Evolutionary conservation across 2,888 invertebrate species (phyloP).

Genomic region (Polia nebulosa): DNA sequence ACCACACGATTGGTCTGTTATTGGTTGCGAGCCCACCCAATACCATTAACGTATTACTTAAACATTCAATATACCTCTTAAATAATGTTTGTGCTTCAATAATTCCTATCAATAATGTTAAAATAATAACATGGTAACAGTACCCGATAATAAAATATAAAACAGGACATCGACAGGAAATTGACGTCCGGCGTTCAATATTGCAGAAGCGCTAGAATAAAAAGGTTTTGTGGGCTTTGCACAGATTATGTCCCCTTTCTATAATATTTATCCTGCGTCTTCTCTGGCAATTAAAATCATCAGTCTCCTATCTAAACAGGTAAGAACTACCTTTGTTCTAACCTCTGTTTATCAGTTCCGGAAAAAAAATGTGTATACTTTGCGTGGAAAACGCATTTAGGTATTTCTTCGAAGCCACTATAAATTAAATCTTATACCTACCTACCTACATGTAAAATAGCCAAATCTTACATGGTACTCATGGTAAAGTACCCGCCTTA

Average conservation of each 20-base stretch:
- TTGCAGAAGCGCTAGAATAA: conserved; percentile 12
- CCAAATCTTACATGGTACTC: too few species aligned
- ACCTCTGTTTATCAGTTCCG: too few species aligned
- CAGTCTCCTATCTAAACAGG: too few species aligned
- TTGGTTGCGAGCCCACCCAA: neutral
- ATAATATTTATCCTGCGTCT: too few species aligned
- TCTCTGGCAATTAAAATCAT: too few species aligned
- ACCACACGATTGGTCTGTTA: neutral
- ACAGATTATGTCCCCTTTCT: conserved; percentile 4
- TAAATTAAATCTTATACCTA: too few species aligned
- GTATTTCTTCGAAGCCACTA: too few species aligned
- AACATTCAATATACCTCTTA: neutral
- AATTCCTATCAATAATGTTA: neutral
- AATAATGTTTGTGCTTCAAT: conserved; percentile 2
- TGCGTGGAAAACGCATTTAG: too few species aligned
- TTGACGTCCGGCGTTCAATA: conserved; percentile 34
- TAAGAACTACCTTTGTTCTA: too few species aligned
- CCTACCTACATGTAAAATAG: too few species aligned
- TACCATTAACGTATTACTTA: neutral
- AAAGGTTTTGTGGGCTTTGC: conserved; percentile 2
- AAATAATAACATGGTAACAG: conserved; percentile 9
- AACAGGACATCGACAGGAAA: conserved; percentile 34
- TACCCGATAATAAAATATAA: conserved; percentile 28
- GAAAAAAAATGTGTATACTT: too few species aligned
- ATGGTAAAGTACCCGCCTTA: too few species aligned